Conservation (phyloP, 2,113 vertebrate genomes). For the Gasterosteus aculeatus region DNA sequence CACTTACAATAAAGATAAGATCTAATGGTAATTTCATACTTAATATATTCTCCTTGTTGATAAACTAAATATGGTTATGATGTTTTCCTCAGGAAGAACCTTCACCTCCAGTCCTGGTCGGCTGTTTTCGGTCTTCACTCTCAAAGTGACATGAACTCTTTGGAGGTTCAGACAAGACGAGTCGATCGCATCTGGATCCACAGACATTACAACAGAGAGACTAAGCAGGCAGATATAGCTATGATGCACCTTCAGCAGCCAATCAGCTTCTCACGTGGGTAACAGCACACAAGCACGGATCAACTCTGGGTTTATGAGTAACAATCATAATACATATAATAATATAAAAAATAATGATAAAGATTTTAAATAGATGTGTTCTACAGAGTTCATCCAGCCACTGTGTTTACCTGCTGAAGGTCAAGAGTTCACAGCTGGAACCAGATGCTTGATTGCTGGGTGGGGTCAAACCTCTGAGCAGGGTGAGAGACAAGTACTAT, state of each 20-base stretch:
- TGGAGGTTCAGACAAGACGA: conserved; percentile 59
- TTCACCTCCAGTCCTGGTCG: conserved; percentile 82
- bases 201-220: conserved; percentile 82
- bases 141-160: conserved; percentile 66
- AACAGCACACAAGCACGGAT: background rate
- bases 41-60: no score
- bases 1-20: no score
- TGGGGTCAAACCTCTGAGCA: conserved; percentile 83
- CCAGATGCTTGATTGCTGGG: conserved; percentile 87
- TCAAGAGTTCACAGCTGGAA: conserved; percentile 81
- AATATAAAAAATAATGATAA: no score
- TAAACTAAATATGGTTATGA: no score
- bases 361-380: background rate
- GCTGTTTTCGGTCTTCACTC: conserved; percentile 84
- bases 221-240: conserved; percentile 88
- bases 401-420: conserved; percentile 86
- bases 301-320: background rate
- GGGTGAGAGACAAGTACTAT: conserved; percentile 22
- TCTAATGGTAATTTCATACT: no score
- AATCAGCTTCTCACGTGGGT: conserved; percentile 86
- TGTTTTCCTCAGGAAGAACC: conserved; percentile 81
- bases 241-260: conserved; percentile 87
- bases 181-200: conserved; percentile 87
- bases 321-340: background rate
- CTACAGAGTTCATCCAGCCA: conserved; percentile 86